Conservation (phyloP, 2,113 vertebrate species). For the Oncorhynchus kisutch region DNA sequence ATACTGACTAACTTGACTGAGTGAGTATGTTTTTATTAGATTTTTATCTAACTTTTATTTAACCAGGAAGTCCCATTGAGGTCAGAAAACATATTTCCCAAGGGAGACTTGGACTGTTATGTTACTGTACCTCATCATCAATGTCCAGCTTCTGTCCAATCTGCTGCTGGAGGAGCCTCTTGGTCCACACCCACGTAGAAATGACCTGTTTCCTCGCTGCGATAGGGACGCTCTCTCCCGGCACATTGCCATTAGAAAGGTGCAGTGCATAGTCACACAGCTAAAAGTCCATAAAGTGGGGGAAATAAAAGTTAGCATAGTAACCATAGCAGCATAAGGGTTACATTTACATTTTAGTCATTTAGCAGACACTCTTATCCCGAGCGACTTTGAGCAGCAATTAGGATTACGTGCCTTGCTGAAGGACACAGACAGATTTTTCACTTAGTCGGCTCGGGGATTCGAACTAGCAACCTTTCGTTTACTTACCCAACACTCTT, state of each 20-base stretch:
- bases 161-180: constrained; percentile 82
- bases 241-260: constrained; percentile 45
- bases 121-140: constrained; percentile 74
- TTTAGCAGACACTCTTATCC: too few species aligned
- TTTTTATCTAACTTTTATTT: too few species aligned
- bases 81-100: neutral
- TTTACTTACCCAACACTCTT: too few species aligned
- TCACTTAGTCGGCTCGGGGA: too few species aligned
- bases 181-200: constrained; percentile 85
- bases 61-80: too few species aligned
- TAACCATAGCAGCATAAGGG: neutral
- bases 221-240: constrained; percentile 65
- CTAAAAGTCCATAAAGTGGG: constrained; percentile 57
- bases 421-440: too few species aligned
- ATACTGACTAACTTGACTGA: neutral
- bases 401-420: too few species aligned
- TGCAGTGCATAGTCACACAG: constrained; percentile 82
- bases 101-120: neutral
- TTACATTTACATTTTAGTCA: neutral
- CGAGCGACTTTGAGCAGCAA: too few species aligned
- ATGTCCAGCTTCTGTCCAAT: constrained; percentile 62
- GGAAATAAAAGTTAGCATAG: constrained; percentile 14
- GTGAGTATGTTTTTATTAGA: too few species aligned
- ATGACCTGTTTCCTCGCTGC: constrained; percentile 74
- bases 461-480: too few species aligned